A percentile compares a stretch with the other conserved stretches of the same genome.
Evolutionary conservation across 92 coral and sea anemone genomes (phyloP).

Genomic region (Pocillopora meandrina): DNA sequence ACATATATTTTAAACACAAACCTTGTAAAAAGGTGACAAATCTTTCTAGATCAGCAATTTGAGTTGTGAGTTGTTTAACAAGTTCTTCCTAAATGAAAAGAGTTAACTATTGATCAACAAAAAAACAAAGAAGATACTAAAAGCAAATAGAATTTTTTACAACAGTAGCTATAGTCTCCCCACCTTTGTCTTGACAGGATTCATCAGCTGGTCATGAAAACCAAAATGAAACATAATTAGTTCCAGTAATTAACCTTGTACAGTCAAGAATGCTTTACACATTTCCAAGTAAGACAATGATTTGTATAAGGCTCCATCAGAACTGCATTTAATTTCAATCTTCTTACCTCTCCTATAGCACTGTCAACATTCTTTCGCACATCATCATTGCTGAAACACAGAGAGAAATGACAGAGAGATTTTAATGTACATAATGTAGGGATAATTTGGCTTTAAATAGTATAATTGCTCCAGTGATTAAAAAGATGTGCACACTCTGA

Average conservation of each 20-base stretch:
- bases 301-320: background rate
- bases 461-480: background rate
- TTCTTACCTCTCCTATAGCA: slow-evolving; percentile 79
- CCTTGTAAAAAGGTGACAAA: slow-evolving; percentile 95
- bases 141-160: background rate
- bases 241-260: background rate
- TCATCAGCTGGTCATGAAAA: slow-evolving; percentile 51
- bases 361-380: slow-evolving; percentile 80
- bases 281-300: background rate
- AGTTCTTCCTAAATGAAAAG: slow-evolving; percentile 76
- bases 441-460: background rate
- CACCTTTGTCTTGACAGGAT: slow-evolving; percentile 72
- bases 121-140: too few relatives aligned
- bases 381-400: slow-evolving; percentile 74
- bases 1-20: slow-evolving; percentile 16
- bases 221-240: background rate
- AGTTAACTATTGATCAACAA: background rate
- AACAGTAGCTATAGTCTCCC: background rate
- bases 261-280: background rate
- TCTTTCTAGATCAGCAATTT: slow-evolving; percentile 95
- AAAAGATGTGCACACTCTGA: too few relatives aligned
- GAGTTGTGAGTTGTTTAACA: slow-evolving; percentile 89
- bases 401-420: background rate
- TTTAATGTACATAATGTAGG: background rate
- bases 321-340: background rate